Conservation (phyloP, 2,113 vertebrate genomes). For the Thalassoma bifasciatum region DNA sequence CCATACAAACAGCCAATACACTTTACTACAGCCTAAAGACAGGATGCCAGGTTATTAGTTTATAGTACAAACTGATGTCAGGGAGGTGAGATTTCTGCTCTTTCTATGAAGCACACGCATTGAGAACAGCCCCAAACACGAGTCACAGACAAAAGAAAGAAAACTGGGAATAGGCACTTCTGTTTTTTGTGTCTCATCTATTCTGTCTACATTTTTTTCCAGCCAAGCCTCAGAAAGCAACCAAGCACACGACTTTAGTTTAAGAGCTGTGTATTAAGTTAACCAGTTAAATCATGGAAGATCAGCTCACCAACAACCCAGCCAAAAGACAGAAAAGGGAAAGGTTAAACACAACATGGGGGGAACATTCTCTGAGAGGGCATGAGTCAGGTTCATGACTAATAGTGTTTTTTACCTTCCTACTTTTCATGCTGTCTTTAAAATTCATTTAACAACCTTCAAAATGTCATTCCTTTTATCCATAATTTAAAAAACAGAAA, state of each 20-base stretch:
- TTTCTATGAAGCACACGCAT: constrained; percentile 43
- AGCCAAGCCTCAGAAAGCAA: constrained; percentile 21
- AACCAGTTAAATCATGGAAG: constrained; percentile 26
- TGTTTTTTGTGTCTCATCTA: constrained; percentile 57
- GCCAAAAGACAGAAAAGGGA: constrained; percentile 20
- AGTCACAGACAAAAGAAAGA: constrained; percentile 51
- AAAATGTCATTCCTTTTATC: neutral
- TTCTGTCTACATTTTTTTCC: constrained; percentile 44
- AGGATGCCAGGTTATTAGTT: constrained; percentile 45
- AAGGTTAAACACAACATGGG: constrained; percentile 14
- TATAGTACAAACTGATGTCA: constrained; percentile 47
- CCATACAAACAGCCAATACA: constrained; percentile 61
- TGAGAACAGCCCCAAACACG: constrained; percentile 50
- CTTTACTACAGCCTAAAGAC: constrained; percentile 39
- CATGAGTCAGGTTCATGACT: constrained; percentile 17
- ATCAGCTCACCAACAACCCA: constrained; percentile 22
- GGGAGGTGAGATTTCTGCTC: constrained; percentile 19
- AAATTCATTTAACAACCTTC: neutral
- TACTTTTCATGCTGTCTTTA: neutral
- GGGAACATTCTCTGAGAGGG: no score
- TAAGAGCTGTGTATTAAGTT: constrained; percentile 36
- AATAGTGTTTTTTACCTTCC: neutral
- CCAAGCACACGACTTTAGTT: constrained; percentile 22
- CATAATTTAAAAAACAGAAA: no score
- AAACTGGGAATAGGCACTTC: constrained; percentile 80